Conservation (phyloP, 2,797 vertebrate genomes). For the Chelonia mydas region DNA sequence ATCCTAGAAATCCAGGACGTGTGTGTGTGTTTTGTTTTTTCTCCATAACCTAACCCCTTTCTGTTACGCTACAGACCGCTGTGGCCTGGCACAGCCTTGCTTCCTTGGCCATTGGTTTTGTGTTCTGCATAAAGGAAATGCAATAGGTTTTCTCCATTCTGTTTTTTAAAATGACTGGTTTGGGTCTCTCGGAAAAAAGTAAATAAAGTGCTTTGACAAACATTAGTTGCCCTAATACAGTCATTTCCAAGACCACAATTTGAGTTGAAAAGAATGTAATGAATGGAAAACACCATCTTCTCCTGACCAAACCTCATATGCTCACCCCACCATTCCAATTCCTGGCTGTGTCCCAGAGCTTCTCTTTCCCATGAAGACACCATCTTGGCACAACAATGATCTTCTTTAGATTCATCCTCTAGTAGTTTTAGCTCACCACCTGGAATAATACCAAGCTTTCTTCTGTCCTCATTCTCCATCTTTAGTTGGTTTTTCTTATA, state of each 20-base stretch:
- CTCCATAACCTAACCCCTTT: constrained; percentile 50
- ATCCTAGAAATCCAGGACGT: background rate
- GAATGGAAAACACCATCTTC: background rate
- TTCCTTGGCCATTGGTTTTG: background rate
- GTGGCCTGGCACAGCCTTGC: constrained; percentile 29
- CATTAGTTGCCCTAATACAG: background rate
- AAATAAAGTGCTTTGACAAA: constrained; percentile 7
- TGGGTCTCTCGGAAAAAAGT: background rate
- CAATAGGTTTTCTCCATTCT: constrained; percentile 17
- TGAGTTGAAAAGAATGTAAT: background rate
- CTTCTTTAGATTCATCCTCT: background rate
- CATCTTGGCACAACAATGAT: background rate
- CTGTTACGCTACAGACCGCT: constrained; percentile 32
- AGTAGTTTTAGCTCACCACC: background rate
- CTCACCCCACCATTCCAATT: background rate
- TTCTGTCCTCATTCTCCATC: background rate
- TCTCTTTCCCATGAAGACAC: background rate
- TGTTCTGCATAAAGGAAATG: background rate
- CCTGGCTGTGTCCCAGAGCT: background rate
- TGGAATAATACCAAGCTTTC: background rate
- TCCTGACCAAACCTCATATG: constrained; percentile 8
- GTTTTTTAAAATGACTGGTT: background rate
- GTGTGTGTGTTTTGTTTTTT: background rate
- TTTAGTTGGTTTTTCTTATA: background rate
- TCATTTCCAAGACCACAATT: background rate